Conservation (phyloP, 2,888 invertebrate species). For the Omphaloscelis lunosa region DNA sequence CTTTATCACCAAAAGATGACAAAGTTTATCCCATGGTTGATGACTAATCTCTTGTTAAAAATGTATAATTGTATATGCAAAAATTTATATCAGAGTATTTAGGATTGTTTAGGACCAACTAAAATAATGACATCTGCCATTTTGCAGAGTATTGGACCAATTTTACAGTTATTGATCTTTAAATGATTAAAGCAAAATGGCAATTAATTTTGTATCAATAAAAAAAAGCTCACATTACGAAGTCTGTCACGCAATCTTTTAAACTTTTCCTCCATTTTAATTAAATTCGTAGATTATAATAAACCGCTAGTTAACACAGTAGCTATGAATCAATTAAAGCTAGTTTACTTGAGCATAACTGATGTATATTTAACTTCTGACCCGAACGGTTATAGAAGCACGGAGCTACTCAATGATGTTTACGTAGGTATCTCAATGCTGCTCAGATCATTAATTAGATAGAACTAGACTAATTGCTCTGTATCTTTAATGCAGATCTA, state of each 20-base stretch:
- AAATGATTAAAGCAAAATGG: background rate
- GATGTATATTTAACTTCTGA: constrained; percentile 14
- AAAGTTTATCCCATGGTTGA: too few relatives aligned
- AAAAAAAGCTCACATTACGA: constrained; percentile 49
- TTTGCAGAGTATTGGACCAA: background rate
- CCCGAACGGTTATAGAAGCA: constrained; percentile 24
- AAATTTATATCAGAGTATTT: background rate
- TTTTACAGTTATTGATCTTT: background rate
- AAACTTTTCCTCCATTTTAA: constrained; percentile 52
- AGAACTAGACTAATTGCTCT: constrained; percentile 36
- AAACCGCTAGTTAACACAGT: constrained; percentile 1
- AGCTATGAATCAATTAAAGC: constrained; percentile 27
- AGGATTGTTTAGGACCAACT: background rate
- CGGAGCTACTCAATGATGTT: constrained; percentile 14
- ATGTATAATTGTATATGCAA: too few relatives aligned
- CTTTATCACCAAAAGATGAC: too few relatives aligned
- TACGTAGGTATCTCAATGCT: constrained; percentile 24
- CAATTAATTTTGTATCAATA: background rate
- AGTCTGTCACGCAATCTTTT: constrained; percentile 50
- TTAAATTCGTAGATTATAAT: background rate
- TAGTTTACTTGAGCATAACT: background rate
- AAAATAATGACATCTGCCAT: background rate
- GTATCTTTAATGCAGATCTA: constrained; percentile 15
- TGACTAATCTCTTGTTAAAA: too few relatives aligned
- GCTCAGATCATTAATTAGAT: constrained; percentile 38